Conservation (phyloP, 1,140 invertebrate species). For the Aphelinus atriplicis region DNA sequence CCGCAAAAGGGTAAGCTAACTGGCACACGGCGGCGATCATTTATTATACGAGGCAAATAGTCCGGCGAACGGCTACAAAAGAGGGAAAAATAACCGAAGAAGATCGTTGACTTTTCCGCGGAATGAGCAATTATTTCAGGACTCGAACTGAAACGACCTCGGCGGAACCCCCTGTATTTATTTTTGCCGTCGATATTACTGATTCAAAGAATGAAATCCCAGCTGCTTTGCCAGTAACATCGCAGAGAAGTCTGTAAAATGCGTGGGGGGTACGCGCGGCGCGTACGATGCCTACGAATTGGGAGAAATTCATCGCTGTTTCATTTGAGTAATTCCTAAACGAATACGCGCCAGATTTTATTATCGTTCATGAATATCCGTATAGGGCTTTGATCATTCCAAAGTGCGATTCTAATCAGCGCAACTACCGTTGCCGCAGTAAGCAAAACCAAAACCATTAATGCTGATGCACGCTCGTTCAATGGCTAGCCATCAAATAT, state of each 20-base stretch:
- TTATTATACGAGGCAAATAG: slow-evolving; percentile 26
- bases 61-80: slow-evolving; percentile 16
- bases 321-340: too few species aligned
- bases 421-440: background rate
- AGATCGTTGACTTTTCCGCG: slow-evolving; percentile 7
- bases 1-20: slow-evolving; percentile 25
- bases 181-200: too few species aligned
- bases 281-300: too few species aligned
- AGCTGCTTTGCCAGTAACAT: too few species aligned
- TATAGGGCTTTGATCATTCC: background rate
- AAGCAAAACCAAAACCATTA: slow-evolving; percentile 2
- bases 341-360: too few species aligned
- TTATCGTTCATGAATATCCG: too few species aligned
- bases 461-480: background rate
- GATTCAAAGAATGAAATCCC: too few species aligned
- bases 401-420: slow-evolving; percentile 9
- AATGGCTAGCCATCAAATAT: background rate
- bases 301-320: too few species aligned
- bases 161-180: too few species aligned
- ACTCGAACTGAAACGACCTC: too few species aligned
- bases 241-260: too few species aligned
- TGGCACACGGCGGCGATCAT: slow-evolving; percentile 12
- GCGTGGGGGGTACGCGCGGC: too few species aligned
- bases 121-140: background rate
- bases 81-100: slow-evolving; percentile 16